These are phyloP conservation scores for Brachionus koreanus DNA, from an alignment of 1,140 invertebrate species.

Conservation along the genomic window DNA sequence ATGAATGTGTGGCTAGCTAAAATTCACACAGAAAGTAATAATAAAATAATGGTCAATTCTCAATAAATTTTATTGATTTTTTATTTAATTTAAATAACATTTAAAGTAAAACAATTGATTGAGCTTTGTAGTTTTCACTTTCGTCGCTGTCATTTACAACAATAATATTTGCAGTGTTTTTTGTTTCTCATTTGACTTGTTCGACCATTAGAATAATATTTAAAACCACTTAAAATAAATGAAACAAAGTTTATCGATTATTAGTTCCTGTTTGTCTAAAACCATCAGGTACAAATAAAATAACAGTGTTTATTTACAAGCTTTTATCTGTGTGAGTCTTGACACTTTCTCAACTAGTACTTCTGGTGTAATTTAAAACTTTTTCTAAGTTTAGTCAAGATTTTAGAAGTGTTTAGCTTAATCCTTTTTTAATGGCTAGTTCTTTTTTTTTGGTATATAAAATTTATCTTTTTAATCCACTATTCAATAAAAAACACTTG, in stretches of 20 bases:
- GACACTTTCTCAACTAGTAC: constrained; percentile 4
- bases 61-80: constrained; percentile 15
- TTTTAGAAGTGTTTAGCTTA: constrained; percentile 10
- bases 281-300: constrained; percentile 33
- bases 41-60: background rate
- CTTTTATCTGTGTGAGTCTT: background rate
- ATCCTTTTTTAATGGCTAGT: background rate
- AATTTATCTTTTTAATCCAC: constrained; percentile 1
- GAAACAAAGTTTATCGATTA: background rate
- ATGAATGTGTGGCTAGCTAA: background rate
- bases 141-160: background rate
- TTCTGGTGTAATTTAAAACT: constrained; percentile 24
- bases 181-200: constrained; percentile 10
- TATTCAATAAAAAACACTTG: background rate
- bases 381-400: background rate
- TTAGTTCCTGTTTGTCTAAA: constrained; percentile 24
- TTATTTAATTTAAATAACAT: constrained; percentile 31
- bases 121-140: background rate
- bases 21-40: constrained; percentile 19
- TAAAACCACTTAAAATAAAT: constrained; percentile 13
- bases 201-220: background rate
- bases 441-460: background rate
- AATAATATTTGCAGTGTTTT: constrained; percentile 15
- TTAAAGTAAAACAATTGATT: background rate
- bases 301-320: background rate